A percentile compares a stretch with the other conserved stretches of the same genome.
phyloP scores from a whole-genome alignment of 2,113 vertebrate species.

The Carassius auratus region DNA sequence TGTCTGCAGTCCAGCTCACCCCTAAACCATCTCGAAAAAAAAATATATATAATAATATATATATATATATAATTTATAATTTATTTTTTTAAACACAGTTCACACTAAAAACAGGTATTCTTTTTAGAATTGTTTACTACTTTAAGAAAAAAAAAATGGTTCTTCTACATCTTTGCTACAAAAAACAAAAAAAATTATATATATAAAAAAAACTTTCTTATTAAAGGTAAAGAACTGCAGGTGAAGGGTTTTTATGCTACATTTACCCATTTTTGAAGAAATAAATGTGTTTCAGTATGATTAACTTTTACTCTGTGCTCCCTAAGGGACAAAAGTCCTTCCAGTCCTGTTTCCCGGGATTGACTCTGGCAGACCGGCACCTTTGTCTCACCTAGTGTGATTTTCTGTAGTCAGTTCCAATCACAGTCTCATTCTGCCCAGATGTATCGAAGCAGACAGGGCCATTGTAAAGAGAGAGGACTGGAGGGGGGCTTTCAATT shows the following conservation, averaged over 20 bases:
- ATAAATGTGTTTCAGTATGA: constrained; percentile 13
- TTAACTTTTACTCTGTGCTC: neutral
- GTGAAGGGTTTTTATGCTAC: neutral
- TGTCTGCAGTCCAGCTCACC: no score
- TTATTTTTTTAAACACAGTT: no score
- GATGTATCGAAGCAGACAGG: constrained; percentile 21
- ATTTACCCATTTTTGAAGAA: neutral
- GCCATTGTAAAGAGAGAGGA: constrained; percentile 14
- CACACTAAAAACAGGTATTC: no score
- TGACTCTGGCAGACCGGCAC: neutral
- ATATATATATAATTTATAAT: no score
- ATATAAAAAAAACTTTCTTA: no score
- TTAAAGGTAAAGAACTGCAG: neutral
- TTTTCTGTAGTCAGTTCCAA: constrained; percentile 31
- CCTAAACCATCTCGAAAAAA: no score
- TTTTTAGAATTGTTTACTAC: no score
- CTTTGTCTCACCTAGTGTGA: constrained; percentile 20
- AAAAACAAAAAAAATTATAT: neutral
- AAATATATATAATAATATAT: no score
- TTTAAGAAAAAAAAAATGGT: no score
- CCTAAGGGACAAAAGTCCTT: neutral
- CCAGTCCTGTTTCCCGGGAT: neutral
- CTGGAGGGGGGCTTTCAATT: constrained; percentile 29
- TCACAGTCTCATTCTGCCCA: constrained; percentile 27
- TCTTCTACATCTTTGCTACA: neutral